Percentiles rank a stretch among this genome's conserved stretches.
These are phyloP conservation scores for Pterophyllum scalare DNA, from an alignment of 2,113 vertebrate species.

Conservation along the genomic window DNA sequence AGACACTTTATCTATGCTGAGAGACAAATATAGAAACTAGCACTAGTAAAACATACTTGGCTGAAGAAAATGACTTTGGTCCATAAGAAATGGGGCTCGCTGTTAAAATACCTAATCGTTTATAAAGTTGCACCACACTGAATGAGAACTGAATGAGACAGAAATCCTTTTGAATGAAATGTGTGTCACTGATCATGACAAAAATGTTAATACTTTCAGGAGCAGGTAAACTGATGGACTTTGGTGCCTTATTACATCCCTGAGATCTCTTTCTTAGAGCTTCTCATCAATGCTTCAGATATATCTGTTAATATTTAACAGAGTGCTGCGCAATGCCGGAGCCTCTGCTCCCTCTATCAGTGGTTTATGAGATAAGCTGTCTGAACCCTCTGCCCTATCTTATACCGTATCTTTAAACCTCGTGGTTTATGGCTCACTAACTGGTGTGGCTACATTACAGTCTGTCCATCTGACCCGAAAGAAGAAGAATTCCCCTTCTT, in stretches of 20 bases:
- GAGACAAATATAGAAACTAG: neutral
- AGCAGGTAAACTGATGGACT: conserved; percentile 33
- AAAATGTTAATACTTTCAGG: conserved; percentile 4
- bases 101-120: neutral
- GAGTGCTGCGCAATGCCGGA: conserved; percentile 63
- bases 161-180: neutral
- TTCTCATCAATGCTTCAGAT: conserved; percentile 62
- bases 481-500: conserved; percentile 21
- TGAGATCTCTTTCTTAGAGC: conserved; percentile 61
- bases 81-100: neutral
- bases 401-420: conserved; percentile 65
- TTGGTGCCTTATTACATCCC: conserved; percentile 45
- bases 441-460: conserved; percentile 43
- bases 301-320: conserved; percentile 72
- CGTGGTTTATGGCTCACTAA: conserved; percentile 59
- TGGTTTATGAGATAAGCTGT: conserved; percentile 64
- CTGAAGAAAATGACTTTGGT: neutral
- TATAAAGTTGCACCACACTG: neutral
- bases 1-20: neutral
- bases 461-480: conserved; percentile 31
- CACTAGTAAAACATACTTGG: neutral
- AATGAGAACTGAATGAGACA: neutral
- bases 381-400: conserved; percentile 75
- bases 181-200: conserved; percentile 2
- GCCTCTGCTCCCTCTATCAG: conserved; percentile 65